Conservation (phyloP, 2,113 vertebrate genomes). For the Scytalopus superciliaris region DNA sequence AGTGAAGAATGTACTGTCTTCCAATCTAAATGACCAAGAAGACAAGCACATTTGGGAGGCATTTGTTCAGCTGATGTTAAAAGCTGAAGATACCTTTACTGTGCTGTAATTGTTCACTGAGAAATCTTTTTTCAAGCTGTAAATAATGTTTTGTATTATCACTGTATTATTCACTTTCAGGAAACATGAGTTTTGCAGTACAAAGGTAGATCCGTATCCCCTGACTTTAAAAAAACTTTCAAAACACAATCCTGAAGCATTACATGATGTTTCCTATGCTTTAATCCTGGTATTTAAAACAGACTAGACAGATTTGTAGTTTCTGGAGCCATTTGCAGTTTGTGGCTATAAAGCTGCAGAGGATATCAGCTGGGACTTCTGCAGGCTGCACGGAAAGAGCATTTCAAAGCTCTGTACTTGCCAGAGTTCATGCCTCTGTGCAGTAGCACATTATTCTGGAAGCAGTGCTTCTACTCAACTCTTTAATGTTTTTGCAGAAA, state of each 20-base stretch:
- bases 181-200: neutral
- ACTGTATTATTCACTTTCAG: neutral
- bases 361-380: neutral
- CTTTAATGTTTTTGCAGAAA: constrained; percentile 3
- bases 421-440: neutral
- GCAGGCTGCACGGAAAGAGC: neutral
- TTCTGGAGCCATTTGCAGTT: neutral
- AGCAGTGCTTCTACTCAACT: neutral
- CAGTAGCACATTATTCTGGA: neutral
- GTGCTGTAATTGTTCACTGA: neutral
- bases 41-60: neutral
- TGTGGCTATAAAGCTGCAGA: neutral
- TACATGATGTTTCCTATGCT: neutral
- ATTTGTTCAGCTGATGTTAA: neutral
- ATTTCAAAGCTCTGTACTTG: neutral
- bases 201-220: neutral
- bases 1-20: neutral
- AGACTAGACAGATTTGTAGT: neutral
- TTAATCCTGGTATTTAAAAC: neutral
- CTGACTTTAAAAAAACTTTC: neutral
- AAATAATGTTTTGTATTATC: neutral
- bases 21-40: neutral
- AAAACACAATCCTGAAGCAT: neutral
- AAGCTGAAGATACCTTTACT: neutral
- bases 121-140: neutral